Evolutionary conservation across 2,797 vertebrate species (phyloP).

Genomic region (Ispidina picta): DNA sequence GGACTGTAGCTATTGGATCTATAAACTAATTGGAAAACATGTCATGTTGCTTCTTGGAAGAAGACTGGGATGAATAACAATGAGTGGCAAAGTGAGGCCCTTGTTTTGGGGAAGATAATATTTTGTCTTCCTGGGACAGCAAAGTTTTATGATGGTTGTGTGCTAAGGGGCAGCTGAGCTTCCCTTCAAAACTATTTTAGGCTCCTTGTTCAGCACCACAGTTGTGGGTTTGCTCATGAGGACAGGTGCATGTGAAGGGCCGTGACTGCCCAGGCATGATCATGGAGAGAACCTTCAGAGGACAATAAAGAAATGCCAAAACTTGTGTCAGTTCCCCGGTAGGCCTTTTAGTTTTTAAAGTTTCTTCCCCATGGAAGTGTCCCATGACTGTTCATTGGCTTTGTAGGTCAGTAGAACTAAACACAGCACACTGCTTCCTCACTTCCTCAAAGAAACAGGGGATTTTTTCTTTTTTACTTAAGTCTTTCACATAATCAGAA

Average conservation of each 20-base stretch:
- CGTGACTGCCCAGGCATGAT: neutral
- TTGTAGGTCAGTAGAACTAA: neutral
- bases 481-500: neutral
- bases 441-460: neutral
- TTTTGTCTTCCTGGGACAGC: neutral
- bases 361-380: neutral
- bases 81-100: neutral
- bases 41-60: neutral
- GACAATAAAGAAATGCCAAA: neutral
- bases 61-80: neutral
- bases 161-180: neutral
- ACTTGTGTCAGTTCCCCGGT: neutral
- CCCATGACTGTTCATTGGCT: neutral
- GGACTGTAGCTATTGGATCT: neutral
- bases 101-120: neutral
- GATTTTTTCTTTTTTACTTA: neutral
- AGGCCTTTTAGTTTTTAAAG: neutral
- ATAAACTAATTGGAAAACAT: neutral
- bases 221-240: accelerated
- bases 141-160: neutral
- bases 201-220: neutral
- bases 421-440: neutral
- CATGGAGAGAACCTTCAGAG: neutral
- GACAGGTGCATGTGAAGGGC: neutral
- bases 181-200: neutral